Evolutionary conservation across 2,113 vertebrate species (phyloP), one percentile per base, ranked within the genome.

Genomic region (Bothrops jararaca): DNA sequence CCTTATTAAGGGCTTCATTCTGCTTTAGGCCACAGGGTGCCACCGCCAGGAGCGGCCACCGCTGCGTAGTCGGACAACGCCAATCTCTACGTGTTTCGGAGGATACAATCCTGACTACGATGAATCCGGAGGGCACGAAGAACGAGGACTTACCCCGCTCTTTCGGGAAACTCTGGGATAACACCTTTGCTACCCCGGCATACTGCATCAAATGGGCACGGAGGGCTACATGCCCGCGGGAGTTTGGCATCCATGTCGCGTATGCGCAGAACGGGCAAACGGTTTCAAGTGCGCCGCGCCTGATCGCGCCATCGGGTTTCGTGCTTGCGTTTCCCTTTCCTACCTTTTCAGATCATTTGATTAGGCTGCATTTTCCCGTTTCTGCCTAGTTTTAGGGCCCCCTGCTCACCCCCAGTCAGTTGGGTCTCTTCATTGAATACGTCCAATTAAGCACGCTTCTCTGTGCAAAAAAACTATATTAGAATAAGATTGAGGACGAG

Each of bases 191-290:
- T 58, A 99, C 99, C 3, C 99, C 3, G 98, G 98, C 95, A 98
- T 98, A n/a, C 57, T 99, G 99, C 98, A 99, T 95, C 99, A 99
- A 96, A 98, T 99, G 96, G 98, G 97, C 94, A 99, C 99, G 0
- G 98, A 99, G 56, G 99, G 99, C 89, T 99, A 98, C 96, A 99
- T 99, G 98, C 99, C 99, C 93, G n/a, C 98, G 98, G 52, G 99
- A 99, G 74, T 94, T 99, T 99, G 91, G 99, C 99, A 1, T 99
- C 99, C 64, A 99, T 99, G 99, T 99, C 99, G 97, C 98, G 99
- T 99, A 95, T 98, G 7, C n/a, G 92, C n/a, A 85, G 86, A 22
- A 22, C 4, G 20, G 20, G 34, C 5, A 4, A 24, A 48, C 23
- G 6, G 12, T 9, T 91, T 48, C 22, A 7, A 13, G 48, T 5